A percentile compares a stretch with the other conserved stretches of the same genome.
Evolutionary conservation across 2,888 invertebrate genomes (phyloP).

Genomic region (Tetramorium bicarinatum): DNA sequence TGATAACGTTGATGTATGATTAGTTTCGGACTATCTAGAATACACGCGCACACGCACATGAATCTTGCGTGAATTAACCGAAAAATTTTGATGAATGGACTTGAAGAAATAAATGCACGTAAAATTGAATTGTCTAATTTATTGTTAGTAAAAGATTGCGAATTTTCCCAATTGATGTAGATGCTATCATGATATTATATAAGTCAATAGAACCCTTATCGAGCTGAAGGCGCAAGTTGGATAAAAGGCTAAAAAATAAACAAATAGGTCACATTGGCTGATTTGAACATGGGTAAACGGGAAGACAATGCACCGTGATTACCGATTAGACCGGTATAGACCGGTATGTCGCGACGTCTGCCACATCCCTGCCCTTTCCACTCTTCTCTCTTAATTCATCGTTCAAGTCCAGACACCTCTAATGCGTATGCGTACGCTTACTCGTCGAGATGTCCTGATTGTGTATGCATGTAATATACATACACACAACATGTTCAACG

Average conservation of each 20-base stretch:
- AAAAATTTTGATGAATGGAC: neutral
- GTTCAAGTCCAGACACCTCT: conserved; percentile 40
- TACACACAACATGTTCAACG: neutral
- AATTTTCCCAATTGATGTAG: neutral
- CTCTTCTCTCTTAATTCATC: conserved; percentile 32
- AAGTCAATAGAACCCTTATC: conserved; percentile 14
- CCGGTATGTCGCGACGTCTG: conserved; percentile 62
- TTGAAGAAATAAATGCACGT: neutral
- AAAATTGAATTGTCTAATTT: neutral
- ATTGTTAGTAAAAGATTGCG: neutral
- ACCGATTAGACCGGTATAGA: conserved; percentile 78
- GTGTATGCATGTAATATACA: neutral
- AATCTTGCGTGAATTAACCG: neutral
- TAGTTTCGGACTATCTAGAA: too few species aligned
- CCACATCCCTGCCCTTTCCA: conserved; percentile 39
- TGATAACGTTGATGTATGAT: too few species aligned
- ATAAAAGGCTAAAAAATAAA: conserved; percentile 80
- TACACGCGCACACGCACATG: too few species aligned
- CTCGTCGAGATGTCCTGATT: conserved; percentile 35
- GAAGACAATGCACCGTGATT: conserved; percentile 82
- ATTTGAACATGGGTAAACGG: conserved; percentile 67
- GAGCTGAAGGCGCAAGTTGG: conserved; percentile 56
- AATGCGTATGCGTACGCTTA: conserved; percentile 45
- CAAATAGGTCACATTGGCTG: conserved; percentile 81
- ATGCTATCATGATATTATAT: too few species aligned